Conservation (phyloP, 30 jellyfish, hydroid and myxozoan genomes). For the Catostylus mosaicus region DNA sequence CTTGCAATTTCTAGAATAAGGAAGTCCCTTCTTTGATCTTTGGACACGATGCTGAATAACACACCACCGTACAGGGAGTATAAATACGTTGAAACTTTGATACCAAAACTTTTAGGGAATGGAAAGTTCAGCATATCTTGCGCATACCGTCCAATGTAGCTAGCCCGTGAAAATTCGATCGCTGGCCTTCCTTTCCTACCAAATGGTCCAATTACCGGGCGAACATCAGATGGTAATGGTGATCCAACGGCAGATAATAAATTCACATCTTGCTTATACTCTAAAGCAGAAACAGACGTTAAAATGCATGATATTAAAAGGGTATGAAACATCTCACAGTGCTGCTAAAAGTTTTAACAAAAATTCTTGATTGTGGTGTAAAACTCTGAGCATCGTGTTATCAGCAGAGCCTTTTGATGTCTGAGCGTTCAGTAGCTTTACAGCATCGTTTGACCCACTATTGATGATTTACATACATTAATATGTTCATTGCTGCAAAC, state of each 20-base stretch:
- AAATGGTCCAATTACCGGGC: slow-evolving; percentile 87
- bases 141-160: slow-evolving; percentile 96
- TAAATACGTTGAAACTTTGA: slow-evolving; percentile 63
- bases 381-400: background rate
- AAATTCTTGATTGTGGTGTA: background rate
- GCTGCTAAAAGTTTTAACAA: background rate
- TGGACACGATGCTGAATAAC: slow-evolving; percentile 64
- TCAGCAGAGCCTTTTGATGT: background rate
- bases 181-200: slow-evolving; percentile 88
- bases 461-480: slow-evolving; percentile 8
- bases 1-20: slow-evolving; percentile 46
- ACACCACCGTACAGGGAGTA: slow-evolving; percentile 77
- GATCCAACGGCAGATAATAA: slow-evolving; percentile 92
- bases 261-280: slow-evolving; percentile 65
- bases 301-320: background rate
- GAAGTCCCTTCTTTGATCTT: slow-evolving; percentile 64
- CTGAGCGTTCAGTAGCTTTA: background rate
- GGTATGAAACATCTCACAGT: slow-evolving; percentile 15
- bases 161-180: slow-evolving; percentile 66
- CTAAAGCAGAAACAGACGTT: slow-evolving; percentile 52
- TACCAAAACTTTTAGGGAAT: slow-evolving; percentile 72
- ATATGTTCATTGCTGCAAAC: slow-evolving; percentile 8
- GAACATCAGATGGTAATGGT: slow-evolving; percentile 84
- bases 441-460: background rate
- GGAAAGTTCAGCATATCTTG: slow-evolving; percentile 75